Conservation (phyloP, 2,888 invertebrate species). For the Napeogenes inachia region DNA sequence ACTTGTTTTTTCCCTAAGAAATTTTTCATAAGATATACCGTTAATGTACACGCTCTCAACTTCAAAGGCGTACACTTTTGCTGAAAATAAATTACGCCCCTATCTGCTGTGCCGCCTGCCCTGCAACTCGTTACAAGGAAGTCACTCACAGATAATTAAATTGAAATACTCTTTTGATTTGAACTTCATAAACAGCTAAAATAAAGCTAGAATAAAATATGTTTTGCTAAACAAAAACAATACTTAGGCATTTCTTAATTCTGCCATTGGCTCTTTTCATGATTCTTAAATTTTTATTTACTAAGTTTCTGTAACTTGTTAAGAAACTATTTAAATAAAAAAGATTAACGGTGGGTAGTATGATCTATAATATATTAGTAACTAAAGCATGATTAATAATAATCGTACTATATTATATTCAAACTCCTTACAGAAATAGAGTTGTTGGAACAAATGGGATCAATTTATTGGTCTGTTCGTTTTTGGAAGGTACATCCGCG, state of each 20-base stretch:
- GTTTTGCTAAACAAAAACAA: constrained; percentile 13
- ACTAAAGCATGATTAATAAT: too few relatives aligned
- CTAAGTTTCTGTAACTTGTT: too few relatives aligned
- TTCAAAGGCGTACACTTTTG: constrained; percentile 65
- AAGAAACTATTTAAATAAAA: too few relatives aligned
- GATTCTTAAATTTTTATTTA: too few relatives aligned
- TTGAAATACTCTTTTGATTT: constrained; percentile 46
- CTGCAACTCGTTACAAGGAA: constrained; percentile 46
- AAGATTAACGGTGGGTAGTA: too few relatives aligned
- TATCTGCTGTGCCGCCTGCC: constrained; percentile 41
- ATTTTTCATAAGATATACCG: constrained; percentile 72
- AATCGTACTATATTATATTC: not conserved
- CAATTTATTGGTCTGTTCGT: constrained; percentile 21
- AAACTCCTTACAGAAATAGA: not conserved
- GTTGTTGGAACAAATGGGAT: constrained; percentile 11
- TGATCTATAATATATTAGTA: too few relatives aligned
- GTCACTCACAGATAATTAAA: constrained; percentile 53
- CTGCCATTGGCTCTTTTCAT: too few relatives aligned
- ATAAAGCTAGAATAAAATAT: constrained; percentile 7
- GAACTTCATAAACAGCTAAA: constrained; percentile 19
- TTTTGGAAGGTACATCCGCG: constrained; percentile 12
- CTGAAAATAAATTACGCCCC: constrained; percentile 72
- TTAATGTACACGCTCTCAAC: constrained; percentile 72
- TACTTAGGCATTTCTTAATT: constrained; percentile 4
- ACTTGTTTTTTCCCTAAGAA: constrained; percentile 64